Conservation (phyloP, 1,140 invertebrate genomes). For the Bombyx mandarina region DNA sequence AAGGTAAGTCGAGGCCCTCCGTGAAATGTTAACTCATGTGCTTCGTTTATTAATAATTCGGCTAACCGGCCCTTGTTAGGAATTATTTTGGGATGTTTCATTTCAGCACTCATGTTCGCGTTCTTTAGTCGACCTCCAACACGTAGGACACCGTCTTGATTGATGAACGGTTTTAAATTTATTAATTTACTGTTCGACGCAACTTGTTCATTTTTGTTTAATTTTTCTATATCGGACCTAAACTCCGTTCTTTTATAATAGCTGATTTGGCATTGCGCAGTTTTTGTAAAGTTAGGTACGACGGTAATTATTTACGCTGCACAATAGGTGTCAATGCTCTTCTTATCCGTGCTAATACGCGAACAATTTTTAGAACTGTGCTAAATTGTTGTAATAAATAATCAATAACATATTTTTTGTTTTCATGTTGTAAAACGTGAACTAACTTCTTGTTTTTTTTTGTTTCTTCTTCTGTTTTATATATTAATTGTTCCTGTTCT, state of each 20-base stretch:
- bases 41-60: neutral
- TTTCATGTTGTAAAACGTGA: neutral
- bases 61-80: neutral
- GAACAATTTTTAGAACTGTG: constrained; percentile 3
- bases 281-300: constrained; percentile 26
- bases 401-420: constrained; percentile 10
- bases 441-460: too few relatives aligned
- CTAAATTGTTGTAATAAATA: constrained; percentile 14
- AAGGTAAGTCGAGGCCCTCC: neutral
- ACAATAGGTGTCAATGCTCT: too few relatives aligned
- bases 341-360: neutral
- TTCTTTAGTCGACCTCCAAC: too few relatives aligned
- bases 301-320: neutral
- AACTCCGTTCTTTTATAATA: constrained; percentile 20
- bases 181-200: neutral
- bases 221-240: neutral
- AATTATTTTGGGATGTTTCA: neutral
- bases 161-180: too few relatives aligned
- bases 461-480: neutral
- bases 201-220: constrained; percentile 11
- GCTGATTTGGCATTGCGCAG: constrained; percentile 14
- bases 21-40: constrained; percentile 1
- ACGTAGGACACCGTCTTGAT: too few relatives aligned
- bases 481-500: too few relatives aligned
- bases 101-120: too few relatives aligned